phyloP scores from a whole-genome alignment of 2,797 vertebrate species.

The Hippoglossus hippoglossus region DNA sequence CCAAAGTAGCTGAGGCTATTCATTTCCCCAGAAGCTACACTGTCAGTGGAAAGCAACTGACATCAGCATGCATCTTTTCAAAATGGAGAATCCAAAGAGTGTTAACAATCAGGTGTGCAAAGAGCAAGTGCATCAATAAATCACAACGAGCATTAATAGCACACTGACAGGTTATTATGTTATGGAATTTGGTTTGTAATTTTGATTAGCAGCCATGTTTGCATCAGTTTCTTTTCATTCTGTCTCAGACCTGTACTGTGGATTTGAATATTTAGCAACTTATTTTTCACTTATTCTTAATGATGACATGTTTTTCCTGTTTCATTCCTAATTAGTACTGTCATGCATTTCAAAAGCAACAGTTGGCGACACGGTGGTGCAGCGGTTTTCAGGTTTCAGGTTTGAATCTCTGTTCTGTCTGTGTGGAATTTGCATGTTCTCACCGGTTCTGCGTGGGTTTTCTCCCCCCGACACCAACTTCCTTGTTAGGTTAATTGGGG shows the following conservation, averaged over 20 bases:
- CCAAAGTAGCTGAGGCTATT: constrained; percentile 45
- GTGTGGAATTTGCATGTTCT: too few relatives aligned
- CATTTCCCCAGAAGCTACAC: constrained; percentile 37
- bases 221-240: constrained; percentile 14
- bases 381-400: too few relatives aligned
- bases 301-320: constrained; percentile 4
- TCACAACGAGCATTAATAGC: constrained; percentile 33
- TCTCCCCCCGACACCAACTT: too few relatives aligned
- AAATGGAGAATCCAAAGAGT: constrained; percentile 20
- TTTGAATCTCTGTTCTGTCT: too few relatives aligned
- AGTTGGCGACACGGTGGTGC: background rate
- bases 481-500: too few relatives aligned
- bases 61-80: constrained; percentile 10
- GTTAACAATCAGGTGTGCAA: constrained; percentile 10
- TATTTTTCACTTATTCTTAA: background rate
- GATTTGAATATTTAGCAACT: background rate
- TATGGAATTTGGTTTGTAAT: constrained; percentile 12
- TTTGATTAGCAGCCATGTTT: constrained; percentile 34
- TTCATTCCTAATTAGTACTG: background rate
- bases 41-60: constrained; percentile 43
- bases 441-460: too few relatives aligned
- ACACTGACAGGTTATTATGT: constrained; percentile 23
- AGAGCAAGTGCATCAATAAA: constrained; percentile 19
- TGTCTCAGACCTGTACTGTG: background rate
- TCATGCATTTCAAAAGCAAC: background rate